These are phyloP conservation scores for Pseudomyrmex concolor DNA, from an alignment of 1,140 invertebrate species.

Conservation along the genomic window DNA sequence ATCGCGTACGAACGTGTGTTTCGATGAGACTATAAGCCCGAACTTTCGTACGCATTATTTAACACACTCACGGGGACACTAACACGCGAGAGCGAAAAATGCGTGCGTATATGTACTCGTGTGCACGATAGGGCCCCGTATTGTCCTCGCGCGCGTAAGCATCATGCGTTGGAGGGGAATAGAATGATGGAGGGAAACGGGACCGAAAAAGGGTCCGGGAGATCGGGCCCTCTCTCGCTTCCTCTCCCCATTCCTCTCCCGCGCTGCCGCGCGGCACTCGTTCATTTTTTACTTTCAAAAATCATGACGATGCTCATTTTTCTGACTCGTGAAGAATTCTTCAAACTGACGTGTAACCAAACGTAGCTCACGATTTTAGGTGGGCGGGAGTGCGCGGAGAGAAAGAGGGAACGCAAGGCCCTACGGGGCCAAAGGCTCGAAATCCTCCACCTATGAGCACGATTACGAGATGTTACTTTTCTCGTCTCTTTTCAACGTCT, in stretches of 20 bases:
- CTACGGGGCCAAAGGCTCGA: conserved; percentile 61
- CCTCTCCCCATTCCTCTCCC: conserved; percentile 51
- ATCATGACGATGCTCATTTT: conserved; percentile 86
- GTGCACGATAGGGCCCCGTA: neutral
- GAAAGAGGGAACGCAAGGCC: conserved; percentile 17
- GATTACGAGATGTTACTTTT: conserved; percentile 63
- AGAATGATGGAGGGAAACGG: conserved; percentile 28
- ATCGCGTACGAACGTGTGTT: neutral
- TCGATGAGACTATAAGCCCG: neutral
- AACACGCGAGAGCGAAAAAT: neutral
- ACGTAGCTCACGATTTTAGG: conserved; percentile 77
- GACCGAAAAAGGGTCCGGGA: conserved; percentile 41
- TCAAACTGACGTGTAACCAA: conserved; percentile 84
- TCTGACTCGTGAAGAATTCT: conserved; percentile 85
- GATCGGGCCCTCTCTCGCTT: conserved; percentile 54
- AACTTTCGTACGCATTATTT: conserved; percentile 48
- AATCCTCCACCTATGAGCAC: conserved; percentile 74
- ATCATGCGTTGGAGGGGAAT: conserved; percentile 25
- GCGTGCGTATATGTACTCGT: neutral
- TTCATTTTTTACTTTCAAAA: conserved; percentile 86
- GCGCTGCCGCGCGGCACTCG: conserved; percentile 67
- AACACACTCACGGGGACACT: conserved; percentile 24
- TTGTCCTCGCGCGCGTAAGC: conserved; percentile 37
- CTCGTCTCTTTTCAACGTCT: conserved; percentile 57
- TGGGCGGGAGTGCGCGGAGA: conserved; percentile 38